Conservation (phyloP, 2,888 invertebrate genomes). For the Syrphus vitripennis region DNA sequence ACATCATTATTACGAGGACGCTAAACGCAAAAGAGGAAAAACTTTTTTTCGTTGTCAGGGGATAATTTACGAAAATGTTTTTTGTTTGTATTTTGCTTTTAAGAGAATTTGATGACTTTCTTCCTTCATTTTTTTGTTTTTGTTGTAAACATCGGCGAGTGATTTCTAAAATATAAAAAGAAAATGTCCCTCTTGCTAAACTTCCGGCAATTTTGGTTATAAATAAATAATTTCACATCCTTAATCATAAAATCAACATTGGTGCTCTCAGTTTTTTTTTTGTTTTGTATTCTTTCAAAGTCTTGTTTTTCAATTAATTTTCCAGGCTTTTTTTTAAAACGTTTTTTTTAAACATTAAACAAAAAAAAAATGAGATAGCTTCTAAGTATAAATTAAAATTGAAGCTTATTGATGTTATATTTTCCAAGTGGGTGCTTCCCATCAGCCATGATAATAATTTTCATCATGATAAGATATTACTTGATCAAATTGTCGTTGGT, state of each 20-base stretch:
- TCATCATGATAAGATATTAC: background rate
- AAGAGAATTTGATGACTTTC: slow-evolving; percentile 4
- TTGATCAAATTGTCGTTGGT: background rate
- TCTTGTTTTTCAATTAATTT: slow-evolving; percentile 44
- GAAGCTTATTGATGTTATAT: slow-evolving; percentile 10
- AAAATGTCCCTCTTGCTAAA: background rate
- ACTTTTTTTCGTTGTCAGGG: slow-evolving; percentile 3
- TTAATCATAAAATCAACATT: slow-evolving; percentile 5
- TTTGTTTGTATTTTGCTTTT: background rate
- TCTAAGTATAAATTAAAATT: background rate
- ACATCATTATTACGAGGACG: slow-evolving; percentile 52
- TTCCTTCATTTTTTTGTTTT: background rate
- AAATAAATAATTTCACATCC: slow-evolving; percentile 46
- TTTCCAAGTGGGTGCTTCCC: background rate
- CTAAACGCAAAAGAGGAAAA: background rate
- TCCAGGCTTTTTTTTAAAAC: background rate
- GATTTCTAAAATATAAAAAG: slow-evolving; percentile 45
- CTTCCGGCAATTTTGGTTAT: background rate
- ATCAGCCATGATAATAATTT: slow-evolving; percentile 14
- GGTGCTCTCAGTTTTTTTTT: background rate
- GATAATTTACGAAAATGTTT: background rate
- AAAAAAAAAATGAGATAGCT: background rate
- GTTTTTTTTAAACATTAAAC: background rate
- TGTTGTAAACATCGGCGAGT: background rate
- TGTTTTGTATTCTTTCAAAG: background rate